Evolutionary conservation across 1,140 invertebrate species (phyloP).

Genomic region (Drosophila oshimai): DNA sequence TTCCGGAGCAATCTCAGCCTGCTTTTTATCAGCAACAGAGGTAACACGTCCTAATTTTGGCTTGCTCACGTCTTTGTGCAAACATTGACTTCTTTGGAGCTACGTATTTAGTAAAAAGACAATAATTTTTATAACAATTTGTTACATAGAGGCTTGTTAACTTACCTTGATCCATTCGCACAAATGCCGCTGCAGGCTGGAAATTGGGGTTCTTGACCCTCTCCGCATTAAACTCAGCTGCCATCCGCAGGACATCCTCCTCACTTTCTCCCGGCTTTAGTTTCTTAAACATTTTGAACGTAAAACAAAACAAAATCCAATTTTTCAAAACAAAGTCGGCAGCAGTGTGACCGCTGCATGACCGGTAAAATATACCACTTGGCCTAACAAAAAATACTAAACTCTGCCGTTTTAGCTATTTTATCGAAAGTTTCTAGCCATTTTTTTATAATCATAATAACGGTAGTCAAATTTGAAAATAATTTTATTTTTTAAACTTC

Average conservation of each 20-base stretch:
- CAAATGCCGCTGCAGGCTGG: conserved; percentile 85
- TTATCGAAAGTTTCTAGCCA: too few relatives aligned
- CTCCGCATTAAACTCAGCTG: conserved; percentile 86
- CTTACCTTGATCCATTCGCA: conserved; percentile 83
- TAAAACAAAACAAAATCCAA: background rate
- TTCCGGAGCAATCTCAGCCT: background rate
- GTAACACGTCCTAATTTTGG: conserved; percentile 60
- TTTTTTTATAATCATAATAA: too few relatives aligned
- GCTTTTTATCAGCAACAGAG: background rate
- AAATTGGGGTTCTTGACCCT: conserved; percentile 83
- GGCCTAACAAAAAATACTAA: too few relatives aligned
- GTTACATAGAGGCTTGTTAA: background rate
- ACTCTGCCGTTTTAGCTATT: too few relatives aligned
- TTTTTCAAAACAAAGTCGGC: conserved; percentile 10
- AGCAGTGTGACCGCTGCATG: background rate
- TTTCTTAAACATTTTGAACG: conserved; percentile 84
- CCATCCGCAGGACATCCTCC: conserved; percentile 88
- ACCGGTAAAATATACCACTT: background rate
- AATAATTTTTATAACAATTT: background rate
- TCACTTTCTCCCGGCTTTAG: conserved; percentile 87
- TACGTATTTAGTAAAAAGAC: background rate
- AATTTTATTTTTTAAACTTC: too few relatives aligned
- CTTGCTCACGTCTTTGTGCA: conserved; percentile 56
- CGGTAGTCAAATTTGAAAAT: too few relatives aligned
- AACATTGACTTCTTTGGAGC: conserved; percentile 68